Conservation (phyloP, 1,140 invertebrate genomes). For the Formica exsecta region DNA sequence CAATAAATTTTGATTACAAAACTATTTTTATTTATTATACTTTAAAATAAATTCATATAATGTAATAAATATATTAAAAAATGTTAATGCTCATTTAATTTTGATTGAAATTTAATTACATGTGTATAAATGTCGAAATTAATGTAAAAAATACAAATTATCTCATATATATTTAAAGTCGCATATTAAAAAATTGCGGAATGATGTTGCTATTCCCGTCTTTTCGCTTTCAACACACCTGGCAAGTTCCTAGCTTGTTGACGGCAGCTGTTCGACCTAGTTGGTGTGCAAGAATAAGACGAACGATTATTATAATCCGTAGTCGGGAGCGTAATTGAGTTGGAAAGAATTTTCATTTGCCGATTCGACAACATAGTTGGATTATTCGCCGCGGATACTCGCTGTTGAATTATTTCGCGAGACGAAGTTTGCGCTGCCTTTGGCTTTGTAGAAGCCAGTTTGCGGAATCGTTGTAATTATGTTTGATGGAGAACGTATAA, state of each 20-base stretch:
- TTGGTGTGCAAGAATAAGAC: conserved; percentile 49
- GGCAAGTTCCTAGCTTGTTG: not conserved
- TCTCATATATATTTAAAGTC: not conserved
- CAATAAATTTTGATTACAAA: not conserved
- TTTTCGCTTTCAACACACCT: conserved; percentile 24
- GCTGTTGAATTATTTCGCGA: conserved; percentile 22
- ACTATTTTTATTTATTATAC: not conserved
- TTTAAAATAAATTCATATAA: conserved; percentile 14
- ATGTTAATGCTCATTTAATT: not conserved
- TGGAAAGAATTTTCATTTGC: conserved; percentile 51
- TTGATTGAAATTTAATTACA: not conserved
- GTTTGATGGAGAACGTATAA: conserved; percentile 10
- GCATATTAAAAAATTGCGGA: not conserved
- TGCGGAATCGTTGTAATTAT: conserved; percentile 7
- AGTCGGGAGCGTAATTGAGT: conserved; percentile 35
- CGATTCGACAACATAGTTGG: conserved; percentile 54
- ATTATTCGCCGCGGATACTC: conserved; percentile 24
- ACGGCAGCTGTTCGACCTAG: conserved; percentile 48
- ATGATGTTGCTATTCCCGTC: conserved; percentile 2
- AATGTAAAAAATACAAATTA: not conserved
- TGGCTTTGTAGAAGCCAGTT: not conserved
- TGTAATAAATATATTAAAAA: not conserved
- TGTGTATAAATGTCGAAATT: not conserved
- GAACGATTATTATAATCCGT: conserved; percentile 50
- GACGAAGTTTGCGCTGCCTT: conserved; percentile 20